Conservation (phyloP, 2,888 invertebrate species). For the Scelioninae gen. 2 region DNA sequence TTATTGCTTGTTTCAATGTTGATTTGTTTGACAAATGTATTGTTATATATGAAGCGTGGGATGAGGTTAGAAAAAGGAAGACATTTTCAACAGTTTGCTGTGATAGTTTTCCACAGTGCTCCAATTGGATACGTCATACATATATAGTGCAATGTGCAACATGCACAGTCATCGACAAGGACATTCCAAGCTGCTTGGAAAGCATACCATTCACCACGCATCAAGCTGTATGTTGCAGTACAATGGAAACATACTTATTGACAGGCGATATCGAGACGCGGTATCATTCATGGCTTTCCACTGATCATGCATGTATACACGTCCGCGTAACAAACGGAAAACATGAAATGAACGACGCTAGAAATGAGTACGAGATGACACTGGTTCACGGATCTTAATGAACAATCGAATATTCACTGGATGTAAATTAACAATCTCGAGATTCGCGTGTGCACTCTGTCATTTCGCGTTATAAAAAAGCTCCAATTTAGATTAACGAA, state of each 20-base stretch:
- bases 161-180: constrained; percentile 19
- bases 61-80: too few species aligned
- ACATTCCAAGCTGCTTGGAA: constrained; percentile 32
- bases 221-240: constrained; percentile 4
- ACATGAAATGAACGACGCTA: constrained; percentile 16
- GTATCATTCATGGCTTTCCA: constrained; percentile 41
- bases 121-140: too few species aligned
- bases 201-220: constrained; percentile 36
- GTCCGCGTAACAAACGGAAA: background rate
- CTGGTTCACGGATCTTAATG: constrained; percentile 1
- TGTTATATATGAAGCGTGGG: too few species aligned
- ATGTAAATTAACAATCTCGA: constrained; percentile 1
- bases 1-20: too few species aligned
- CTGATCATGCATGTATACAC: constrained; percentile 25
- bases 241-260: constrained; percentile 33
- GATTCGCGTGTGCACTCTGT: too few species aligned
- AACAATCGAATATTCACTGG: too few species aligned
- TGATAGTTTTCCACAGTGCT: too few species aligned
- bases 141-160: background rate
- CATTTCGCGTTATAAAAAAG: too few species aligned
- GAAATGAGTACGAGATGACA: constrained; percentile 21
- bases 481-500: too few species aligned
- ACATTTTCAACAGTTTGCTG: too few species aligned
- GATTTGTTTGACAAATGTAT: too few species aligned
- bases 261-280: constrained; percentile 46